phyloP scores from a whole-genome alignment of 2,888 invertebrate species.

The Lordiphosa fenestrarum region DNA sequence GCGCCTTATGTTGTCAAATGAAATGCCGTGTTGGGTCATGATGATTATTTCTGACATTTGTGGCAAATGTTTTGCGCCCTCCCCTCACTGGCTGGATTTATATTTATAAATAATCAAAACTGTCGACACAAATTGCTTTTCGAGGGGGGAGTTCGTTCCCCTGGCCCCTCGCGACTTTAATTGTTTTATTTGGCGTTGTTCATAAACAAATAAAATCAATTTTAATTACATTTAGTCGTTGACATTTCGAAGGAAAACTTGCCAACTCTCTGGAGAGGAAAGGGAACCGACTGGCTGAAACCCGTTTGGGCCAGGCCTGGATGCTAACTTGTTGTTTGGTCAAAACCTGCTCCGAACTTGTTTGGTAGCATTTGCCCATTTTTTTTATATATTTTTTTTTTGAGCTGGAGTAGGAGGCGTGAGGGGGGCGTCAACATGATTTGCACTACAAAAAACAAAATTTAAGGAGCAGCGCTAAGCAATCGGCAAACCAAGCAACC shows the following conservation, averaged over 20 bases:
- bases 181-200: conserved; percentile 56
- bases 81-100: conserved; percentile 25
- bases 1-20: conserved; percentile 63
- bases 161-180: conserved; percentile 41
- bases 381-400: conserved; percentile 3
- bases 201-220: conserved; percentile 55
- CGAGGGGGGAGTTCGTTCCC: neutral
- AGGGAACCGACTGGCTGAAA: neutral
- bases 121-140: conserved; percentile 26
- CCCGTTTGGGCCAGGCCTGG: conserved; percentile 21
- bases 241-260: conserved; percentile 38
- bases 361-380: conserved; percentile 61
- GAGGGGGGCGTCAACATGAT: conserved; percentile 61
- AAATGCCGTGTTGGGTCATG: conserved; percentile 67
- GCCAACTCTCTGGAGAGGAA: conserved; percentile 6
- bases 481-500: conserved; percentile 5
- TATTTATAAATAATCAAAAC: conserved; percentile 66
- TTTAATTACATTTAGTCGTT: conserved; percentile 63
- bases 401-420: conserved; percentile 8
- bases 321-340: conserved; percentile 39
- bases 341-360: conserved; percentile 65
- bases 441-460: conserved; percentile 65
- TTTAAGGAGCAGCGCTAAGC: conserved; percentile 61
- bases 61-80: conserved; percentile 61
- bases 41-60: conserved; percentile 75